Percentiles rank a stretch among this genome's conserved stretches.
phyloP scores from a whole-genome alignment of 2,797 vertebrate genomes.

The Alfaro cultratus region DNA sequence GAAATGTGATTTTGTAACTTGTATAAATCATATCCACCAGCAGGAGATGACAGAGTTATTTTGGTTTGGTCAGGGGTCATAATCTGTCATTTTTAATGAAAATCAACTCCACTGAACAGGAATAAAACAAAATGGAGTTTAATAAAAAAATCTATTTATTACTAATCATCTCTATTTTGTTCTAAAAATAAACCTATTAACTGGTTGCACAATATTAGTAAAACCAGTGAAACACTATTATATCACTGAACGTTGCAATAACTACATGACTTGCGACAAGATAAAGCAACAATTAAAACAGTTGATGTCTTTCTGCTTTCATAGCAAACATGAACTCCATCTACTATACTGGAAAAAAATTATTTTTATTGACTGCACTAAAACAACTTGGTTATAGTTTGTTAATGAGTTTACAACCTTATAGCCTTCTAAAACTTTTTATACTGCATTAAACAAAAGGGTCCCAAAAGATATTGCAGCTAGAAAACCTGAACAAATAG shows the following conservation, averaged over 20 bases:
- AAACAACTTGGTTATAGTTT: background rate
- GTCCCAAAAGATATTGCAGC: background rate
- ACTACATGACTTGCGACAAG: background rate
- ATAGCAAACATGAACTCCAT: background rate
- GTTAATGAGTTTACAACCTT: background rate
- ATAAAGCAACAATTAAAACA: background rate
- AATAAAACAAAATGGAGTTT: background rate
- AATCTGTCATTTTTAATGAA: background rate
- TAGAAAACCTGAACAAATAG: background rate
- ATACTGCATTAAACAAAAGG: background rate
- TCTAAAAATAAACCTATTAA: background rate
- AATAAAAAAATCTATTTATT: background rate
- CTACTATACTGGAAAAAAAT: background rate
- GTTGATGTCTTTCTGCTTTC: background rate
- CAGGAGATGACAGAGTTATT: background rate
- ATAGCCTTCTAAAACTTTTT: background rate
- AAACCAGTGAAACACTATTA: background rate
- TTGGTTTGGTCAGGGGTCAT: background rate
- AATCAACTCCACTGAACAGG: background rate
- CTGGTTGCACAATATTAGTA: background rate
- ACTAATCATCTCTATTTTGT: background rate
- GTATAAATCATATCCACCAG: background rate
- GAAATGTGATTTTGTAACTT: background rate
- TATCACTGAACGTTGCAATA: background rate
- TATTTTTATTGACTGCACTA: background rate